Conservation (phyloP, 2,888 invertebrate genomes). For the Nomada goodeniana region DNA sequence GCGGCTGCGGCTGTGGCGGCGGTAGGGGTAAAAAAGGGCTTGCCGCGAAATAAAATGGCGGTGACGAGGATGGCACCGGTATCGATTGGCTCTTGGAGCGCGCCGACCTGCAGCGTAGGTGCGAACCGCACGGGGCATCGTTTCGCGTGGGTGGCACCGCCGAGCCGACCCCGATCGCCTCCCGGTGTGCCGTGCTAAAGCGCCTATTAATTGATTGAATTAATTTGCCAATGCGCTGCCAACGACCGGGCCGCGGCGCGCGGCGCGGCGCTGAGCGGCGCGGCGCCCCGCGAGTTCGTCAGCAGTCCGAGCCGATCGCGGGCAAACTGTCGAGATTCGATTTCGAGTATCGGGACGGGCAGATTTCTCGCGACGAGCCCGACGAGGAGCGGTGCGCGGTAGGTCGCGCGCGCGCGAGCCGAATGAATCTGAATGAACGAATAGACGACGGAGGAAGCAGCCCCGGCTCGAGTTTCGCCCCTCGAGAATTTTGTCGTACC, state of each 20-base stretch:
- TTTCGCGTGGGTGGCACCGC: conserved; percentile 54
- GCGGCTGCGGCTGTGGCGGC: conserved; percentile 7
- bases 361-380: conserved; percentile 72
- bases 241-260: conserved; percentile 51
- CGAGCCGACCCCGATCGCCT: conserved; percentile 16
- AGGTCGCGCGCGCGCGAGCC: conserved; percentile 79
- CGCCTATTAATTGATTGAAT: conserved; percentile 80
- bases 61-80: conserved; percentile 75
- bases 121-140: conserved; percentile 67
- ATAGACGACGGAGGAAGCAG: conserved; percentile 38
- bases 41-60: conserved; percentile 80
- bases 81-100: conserved; percentile 78
- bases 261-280: conserved; percentile 18
- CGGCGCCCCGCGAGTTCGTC: conserved; percentile 12
- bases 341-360: conserved; percentile 71
- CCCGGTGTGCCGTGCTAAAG: conserved; percentile 65
- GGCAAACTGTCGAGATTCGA: conserved; percentile 13
- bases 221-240: conserved; percentile 72
- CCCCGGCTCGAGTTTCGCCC: conserved; percentile 77
- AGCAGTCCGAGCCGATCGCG: not conserved
- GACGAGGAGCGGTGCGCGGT: conserved; percentile 77
- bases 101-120: conserved; percentile 47
- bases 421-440: no score
- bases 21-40: conserved; percentile 68
- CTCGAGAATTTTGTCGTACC: conserved; percentile 66